Conservation (phyloP, 2,888 invertebrate species). For the Rotaria socialis region DNA sequence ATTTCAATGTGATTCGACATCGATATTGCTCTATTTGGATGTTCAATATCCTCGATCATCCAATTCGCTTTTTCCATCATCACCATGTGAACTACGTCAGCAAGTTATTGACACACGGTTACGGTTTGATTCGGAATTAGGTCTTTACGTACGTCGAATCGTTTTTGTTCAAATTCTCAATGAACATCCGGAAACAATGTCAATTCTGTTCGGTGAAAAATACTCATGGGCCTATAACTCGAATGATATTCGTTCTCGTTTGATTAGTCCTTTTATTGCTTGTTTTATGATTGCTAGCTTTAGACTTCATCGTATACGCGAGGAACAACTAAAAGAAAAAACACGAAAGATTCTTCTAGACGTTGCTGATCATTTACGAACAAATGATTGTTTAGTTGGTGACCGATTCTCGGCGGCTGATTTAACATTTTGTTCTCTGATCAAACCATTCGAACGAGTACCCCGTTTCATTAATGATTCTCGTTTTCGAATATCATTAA, state of each 20-base stretch:
- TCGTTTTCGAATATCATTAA: background rate
- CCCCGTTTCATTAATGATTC: background rate
- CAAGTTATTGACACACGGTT: background rate
- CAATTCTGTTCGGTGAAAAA: background rate
- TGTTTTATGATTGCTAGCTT: background rate
- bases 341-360: background rate
- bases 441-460: background rate
- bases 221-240: background rate
- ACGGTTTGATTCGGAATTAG: slow-evolving; percentile 6
- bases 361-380: background rate
- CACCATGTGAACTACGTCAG: background rate
- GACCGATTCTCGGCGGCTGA: background rate
- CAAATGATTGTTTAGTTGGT: background rate
- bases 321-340: background rate
- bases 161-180: background rate
- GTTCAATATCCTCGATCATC: background rate
- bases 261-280: background rate
- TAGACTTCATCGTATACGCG: background rate
- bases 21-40: background rate
- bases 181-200: background rate
- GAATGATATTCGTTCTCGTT: background rate
- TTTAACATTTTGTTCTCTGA: background rate
- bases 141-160: background rate
- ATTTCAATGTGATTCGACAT: slow-evolving; percentile 2
- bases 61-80: background rate